A percentile compares a stretch with the other conserved stretches of the same genome.
Evolutionary conservation across 2,797 vertebrate genomes (phyloP).

Genomic region (Typhlichthys eigenmanni): DNA sequence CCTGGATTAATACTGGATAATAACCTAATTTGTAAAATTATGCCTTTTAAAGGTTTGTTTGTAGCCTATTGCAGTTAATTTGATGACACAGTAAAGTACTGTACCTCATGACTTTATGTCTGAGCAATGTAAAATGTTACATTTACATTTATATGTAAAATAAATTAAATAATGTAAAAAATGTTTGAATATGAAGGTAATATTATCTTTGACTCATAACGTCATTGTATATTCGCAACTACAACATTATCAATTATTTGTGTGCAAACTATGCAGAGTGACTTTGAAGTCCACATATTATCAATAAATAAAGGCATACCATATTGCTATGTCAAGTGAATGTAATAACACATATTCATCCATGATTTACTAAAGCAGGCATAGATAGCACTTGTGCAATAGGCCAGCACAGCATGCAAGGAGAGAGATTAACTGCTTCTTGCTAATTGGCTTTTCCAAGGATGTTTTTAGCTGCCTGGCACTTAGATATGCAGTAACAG

Average conservation of each 20-base stretch:
- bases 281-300: neutral
- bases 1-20: conserved; percentile 23
- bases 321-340: neutral
- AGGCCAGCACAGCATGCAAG: conserved; percentile 15
- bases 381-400: neutral
- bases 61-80: neutral
- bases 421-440: conserved; percentile 63
- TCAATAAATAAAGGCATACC: neutral
- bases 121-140: too few relatives aligned
- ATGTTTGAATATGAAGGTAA: neutral
- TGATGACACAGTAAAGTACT: too few relatives aligned
- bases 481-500: conserved; percentile 34
- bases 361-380: neutral
- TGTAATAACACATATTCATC: neutral
- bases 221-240: neutral
- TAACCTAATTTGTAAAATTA: neutral
- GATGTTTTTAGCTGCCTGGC: conserved; percentile 62
- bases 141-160: too few relatives aligned
- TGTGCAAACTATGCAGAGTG: neutral
- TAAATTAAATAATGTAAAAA: neutral
- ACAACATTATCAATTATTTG: neutral
- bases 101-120: too few relatives aligned
- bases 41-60: neutral
- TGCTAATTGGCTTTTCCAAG: conserved; percentile 75
- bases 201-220: neutral